Evolutionary conservation across 2,888 invertebrate species (phyloP), one percentile per base, ranked within the genome.

Genomic region (Agrotis exclamationis): DNA sequence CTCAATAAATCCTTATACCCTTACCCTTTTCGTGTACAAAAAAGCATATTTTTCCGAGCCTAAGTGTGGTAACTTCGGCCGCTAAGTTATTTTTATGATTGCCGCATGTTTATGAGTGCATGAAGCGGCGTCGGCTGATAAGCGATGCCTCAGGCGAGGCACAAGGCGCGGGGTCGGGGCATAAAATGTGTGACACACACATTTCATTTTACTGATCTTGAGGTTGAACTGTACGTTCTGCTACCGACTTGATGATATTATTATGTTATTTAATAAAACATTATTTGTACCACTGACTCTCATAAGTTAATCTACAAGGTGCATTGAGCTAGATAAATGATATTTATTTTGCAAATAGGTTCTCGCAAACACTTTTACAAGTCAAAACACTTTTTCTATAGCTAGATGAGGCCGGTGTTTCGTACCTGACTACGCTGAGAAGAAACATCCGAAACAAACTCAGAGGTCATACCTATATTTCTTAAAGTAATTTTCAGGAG

Each of bases 61-160:
- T 68, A 57, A 65, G 56, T 73, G 77, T 73, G 64, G 11, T 51
- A 70, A 82, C 77, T 81, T 82, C 83, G 63, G 65, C 75, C 70
- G 71, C 82, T 63, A 76, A 85, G 85, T 86, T 88, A 89, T 90
- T 89, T 90, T 88, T 90, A 90, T 90, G 87, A 90, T 90, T 85
- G 87, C 86, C 87, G 82, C 84, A 88, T 88, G 90, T 89, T 91
- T 91, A 91, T 84, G 89, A 76, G 79, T 83, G 86, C 87, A 89
- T 87, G 85, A 86, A 85, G 83, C 70, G 81, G 80, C 79, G 74
- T 82, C 80, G 82, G 73, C 78, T 85, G 90, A 89, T 89, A 90
- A 89, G 89, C 89, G 76, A 79, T 80, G 85, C 86, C 82, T 62
- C 80, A 62, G 75, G 75, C 76, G 56, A 77, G 60, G 74, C 74